Evolutionary conservation across 2,113 vertebrate species (phyloP).

Genomic region (Onychorhynchus coronatus): DNA sequence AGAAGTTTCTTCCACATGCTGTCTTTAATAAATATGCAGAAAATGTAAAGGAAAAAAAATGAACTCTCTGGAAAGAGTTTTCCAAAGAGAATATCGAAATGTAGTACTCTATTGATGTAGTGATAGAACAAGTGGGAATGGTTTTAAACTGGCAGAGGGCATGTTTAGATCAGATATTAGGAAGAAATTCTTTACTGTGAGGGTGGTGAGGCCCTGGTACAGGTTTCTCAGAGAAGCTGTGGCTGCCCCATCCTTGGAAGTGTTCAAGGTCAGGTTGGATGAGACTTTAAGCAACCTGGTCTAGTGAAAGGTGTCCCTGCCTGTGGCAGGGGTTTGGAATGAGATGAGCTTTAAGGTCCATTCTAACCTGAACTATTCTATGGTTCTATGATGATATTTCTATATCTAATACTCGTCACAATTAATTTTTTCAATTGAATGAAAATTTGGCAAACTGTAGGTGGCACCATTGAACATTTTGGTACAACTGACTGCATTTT

Average conservation of each 20-base stretch:
- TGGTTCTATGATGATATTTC: not conserved
- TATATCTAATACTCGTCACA: not conserved
- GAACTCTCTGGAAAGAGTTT: not conserved
- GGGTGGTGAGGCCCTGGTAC: not conserved
- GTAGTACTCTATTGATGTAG: not conserved
- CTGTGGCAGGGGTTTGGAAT: not conserved
- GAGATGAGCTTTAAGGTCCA: not conserved
- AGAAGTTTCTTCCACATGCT: not conserved
- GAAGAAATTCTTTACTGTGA: not conserved
- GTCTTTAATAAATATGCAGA: not conserved
- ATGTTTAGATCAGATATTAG: not conserved
- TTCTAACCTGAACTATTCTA: not conserved
- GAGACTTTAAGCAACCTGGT: fast-evolving
- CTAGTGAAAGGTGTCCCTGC: fast-evolving
- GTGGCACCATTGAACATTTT: not conserved
- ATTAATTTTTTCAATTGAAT: not conserved
- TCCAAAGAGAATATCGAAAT: not conserved
- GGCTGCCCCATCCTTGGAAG: not conserved
- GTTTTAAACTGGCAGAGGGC: not conserved
- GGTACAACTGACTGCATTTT: not conserved
- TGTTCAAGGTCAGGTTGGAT: fast-evolving
- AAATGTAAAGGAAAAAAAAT: not conserved
- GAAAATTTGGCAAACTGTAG: not conserved
- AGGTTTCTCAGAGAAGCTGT: not conserved
- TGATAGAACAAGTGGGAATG: not conserved